These are phyloP conservation scores for Salarias fasciatus DNA, from an alignment of 2,797 vertebrate genomes.

Conservation along the genomic window DNA sequence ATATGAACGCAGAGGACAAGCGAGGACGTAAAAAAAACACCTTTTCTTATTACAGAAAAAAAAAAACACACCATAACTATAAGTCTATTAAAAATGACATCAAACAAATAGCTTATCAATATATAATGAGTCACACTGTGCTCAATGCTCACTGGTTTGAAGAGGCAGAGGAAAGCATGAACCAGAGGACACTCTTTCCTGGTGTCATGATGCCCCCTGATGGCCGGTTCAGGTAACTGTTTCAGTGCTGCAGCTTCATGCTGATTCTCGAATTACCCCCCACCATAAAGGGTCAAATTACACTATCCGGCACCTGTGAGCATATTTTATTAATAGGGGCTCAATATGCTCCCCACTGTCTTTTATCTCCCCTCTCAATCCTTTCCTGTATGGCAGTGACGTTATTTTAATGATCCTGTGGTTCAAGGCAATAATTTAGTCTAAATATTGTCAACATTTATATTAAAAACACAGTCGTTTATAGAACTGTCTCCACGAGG, in stretches of 20 bases:
- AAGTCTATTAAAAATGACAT: slow-evolving; percentile 9
- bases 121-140: neutral
- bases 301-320: neutral
- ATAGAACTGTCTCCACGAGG: no score
- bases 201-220: neutral
- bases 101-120: slow-evolving; percentile 8
- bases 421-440: no score
- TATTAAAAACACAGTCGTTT: no score
- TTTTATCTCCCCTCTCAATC: neutral
- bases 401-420: no score
- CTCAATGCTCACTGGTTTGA: neutral
- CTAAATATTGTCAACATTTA: no score
- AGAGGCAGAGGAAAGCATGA: neutral
- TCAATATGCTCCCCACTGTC: no score
- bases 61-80: neutral
- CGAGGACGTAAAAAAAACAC: no score
- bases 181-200: neutral
- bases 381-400: neutral
- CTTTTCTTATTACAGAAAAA: neutral
- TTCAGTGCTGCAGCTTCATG: neutral
- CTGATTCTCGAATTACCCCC: neutral
- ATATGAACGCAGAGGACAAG: no score
- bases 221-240: neutral
- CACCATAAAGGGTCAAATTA: neutral
- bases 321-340: neutral